Base-by-base conservation (phyloP, 2,113 vertebrate species). In the Pomatostomus ruficeps region DNA sequence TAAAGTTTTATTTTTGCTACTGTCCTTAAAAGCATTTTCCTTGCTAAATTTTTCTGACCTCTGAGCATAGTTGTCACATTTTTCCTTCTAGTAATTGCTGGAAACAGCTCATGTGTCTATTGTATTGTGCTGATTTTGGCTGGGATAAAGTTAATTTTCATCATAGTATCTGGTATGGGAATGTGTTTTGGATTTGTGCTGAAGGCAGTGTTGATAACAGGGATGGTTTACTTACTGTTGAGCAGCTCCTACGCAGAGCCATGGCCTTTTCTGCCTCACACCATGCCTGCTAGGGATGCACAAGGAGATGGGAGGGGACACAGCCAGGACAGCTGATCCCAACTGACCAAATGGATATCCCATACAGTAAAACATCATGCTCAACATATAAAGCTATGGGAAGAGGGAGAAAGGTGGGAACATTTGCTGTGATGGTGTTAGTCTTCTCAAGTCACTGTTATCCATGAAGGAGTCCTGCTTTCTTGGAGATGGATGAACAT, bases 401-500 rank as follows among this genome's bases (percentile, higher is more conserved):
- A 65, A 80, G 35, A 33, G 58, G 33, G 36, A 79, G 8, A 31
- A 72, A 72, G 12, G 3, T 25, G 23, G 21, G 9, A 17, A 55
- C 31, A 23, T 57, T 35, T 79, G 31, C 21, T 57, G 12, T 43
- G 31, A 19, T 20, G 10, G 5, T 0, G 0, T 49, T 57, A 23
- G 26, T 36, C 43, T 65, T 80, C 26, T 22, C 36, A 43, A 42
- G 31, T 22, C 35, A 26, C 42, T 65, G 42, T 12, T 33, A 43
- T 2, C 11, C 25, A 55, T 1, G 6, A 63, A 16, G n/a, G 49
- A 71, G 35, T 9, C 17, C 35, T 57, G 25, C 31, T 42, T 42
- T 62, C 15, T 25, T 57, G 66, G 49, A 31, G 21, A 33, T 15
- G 25, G 42, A 31, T 26, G 17, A 48, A 35, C 31, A 26, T 42